phyloP scores from a whole-genome alignment of 2,113 vertebrate species.

The Heteronetta atricapilla region DNA sequence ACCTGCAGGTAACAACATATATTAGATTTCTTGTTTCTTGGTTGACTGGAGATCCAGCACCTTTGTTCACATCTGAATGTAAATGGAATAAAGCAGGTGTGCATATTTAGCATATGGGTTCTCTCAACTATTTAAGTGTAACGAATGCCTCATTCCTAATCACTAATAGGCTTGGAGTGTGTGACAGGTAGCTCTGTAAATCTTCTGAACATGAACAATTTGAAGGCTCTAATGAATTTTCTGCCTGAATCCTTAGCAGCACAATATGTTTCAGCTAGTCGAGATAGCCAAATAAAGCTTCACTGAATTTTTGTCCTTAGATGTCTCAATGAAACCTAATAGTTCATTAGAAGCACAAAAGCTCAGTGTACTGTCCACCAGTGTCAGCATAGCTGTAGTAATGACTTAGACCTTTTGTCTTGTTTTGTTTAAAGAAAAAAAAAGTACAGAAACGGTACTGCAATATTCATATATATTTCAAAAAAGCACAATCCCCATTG shows the following conservation, averaged over 20 bases:
- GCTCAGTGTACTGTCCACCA: neutral
- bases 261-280: neutral
- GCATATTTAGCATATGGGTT: neutral
- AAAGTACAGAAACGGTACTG: neutral
- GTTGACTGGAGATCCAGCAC: neutral
- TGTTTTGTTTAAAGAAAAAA: neutral
- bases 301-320: neutral
- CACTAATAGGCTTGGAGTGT: neutral
- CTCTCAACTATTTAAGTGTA: neutral
- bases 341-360: neutral
- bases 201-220: neutral
- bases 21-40: neutral
- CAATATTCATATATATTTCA: neutral
- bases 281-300: neutral
- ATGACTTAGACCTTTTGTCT: neutral
- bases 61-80: neutral
- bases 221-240: neutral
- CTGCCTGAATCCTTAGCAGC: neutral
- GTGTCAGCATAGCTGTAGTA: neutral
- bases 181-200: neutral
- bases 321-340: neutral
- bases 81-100: neutral
- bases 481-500: neutral
- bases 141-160: neutral
- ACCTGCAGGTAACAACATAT: neutral